Evolutionary conservation across 2,888 invertebrate genomes (phyloP).

Genomic region (Oscheius myriophilus): DNA sequence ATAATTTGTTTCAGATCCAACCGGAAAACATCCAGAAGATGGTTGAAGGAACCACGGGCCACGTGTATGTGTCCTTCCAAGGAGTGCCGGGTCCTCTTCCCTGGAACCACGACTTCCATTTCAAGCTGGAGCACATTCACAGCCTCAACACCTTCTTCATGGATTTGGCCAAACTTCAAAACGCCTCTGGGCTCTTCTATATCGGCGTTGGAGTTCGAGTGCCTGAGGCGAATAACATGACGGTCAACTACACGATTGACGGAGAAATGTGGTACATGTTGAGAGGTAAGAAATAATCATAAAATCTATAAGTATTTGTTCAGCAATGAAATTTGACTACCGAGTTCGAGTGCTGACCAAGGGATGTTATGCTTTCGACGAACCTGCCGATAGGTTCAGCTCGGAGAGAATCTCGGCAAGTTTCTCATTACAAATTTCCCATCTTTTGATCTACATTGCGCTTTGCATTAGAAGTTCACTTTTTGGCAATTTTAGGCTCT

Average conservation of each 20-base stretch:
- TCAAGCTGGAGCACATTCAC: conserved; percentile 21
- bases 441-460: too few relatives aligned
- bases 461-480: too few relatives aligned
- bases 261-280: conserved; percentile 11
- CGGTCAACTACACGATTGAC: conserved; percentile 20
- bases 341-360: conserved; percentile 45
- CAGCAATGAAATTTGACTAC: conserved; percentile 42
- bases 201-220: conserved; percentile 48
- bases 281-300: neutral
- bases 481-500: too few relatives aligned
- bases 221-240: conserved; percentile 8
- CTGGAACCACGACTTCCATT: conserved; percentile 41
- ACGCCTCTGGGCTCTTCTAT: conserved; percentile 54
- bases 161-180: conserved; percentile 36
- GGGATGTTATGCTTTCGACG: conserved; percentile 54
- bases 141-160: conserved; percentile 42
- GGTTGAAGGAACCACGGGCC: conserved; percentile 31
- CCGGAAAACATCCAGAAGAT: neutral
- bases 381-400: conserved; percentile 41
- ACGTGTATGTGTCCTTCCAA: conserved; percentile 52
- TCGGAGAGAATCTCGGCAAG: conserved; percentile 39
- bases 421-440: neutral
- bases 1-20: conserved; percentile 1
- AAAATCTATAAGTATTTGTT: neutral
- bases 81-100: conserved; percentile 49